Base-by-base conservation (phyloP, 2,797 vertebrate species). In the Poecilia picta region DNA sequence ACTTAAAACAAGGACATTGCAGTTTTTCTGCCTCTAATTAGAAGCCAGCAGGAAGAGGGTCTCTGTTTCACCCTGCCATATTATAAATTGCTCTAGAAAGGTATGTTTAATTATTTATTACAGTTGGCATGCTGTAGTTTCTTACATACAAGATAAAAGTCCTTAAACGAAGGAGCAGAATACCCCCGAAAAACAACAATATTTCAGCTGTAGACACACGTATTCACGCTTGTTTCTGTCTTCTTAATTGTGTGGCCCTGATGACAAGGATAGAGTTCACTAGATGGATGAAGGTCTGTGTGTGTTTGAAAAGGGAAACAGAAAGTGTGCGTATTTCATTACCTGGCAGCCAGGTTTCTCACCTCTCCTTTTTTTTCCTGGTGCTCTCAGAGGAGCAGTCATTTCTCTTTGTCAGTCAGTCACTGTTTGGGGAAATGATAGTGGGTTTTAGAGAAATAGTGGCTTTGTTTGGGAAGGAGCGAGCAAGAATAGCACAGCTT, bases 1-100 rank as follows among this genome's bases (percentile, higher is more conserved):
- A 90, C 89, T 91, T 93, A 92, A 94, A 95, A 95, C 92, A 93
- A 95, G 94, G 90, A 94, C 90, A 85, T 81, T 85, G 85, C 89
- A 31, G 81, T 85, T 91, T 90, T 68, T 47, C 80, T 84, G 76
- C 71, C 68, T 87, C 83, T 94, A 93, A 94, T 95, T 92, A 94
- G 79, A 90, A 89, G 85, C 85, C 83, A 90, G 88, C 83, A 72
- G 75, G 78, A 87, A 83, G 43, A 74, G 23, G 10, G 66, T 87
- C 93, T 89, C 79, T 82, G 87, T 88, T 81, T 90, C 83, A 77
- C 71, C 47, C 85, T 91, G 88, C 91, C 89, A 91, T 91, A 86
- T 92, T 92, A 90, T 88, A 87, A 86, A 89, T 81, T 70, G 68
- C 80, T 83, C 89, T 83, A 79, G 82, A 88, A 90, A 85, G 79